These are phyloP conservation scores for Propithecus deckenii DNA, from an alignment of 2,797 vertebrate genomes.

Conservation along the genomic window DNA sequence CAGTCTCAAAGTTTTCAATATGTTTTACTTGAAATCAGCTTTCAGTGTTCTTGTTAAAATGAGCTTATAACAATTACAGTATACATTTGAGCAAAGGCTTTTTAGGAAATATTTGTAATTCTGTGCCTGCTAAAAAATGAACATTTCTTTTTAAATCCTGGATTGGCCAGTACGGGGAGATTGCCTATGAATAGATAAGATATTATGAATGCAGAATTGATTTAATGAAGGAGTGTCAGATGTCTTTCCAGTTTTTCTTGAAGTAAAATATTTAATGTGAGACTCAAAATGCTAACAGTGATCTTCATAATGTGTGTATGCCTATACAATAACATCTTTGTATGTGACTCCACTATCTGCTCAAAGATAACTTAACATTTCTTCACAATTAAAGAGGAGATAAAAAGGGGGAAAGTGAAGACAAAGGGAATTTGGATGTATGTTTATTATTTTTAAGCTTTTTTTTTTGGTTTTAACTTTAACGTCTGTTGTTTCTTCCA, in stretches of 20 bases:
- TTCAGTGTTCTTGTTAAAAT: slow-evolving; percentile 77
- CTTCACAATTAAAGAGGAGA: slow-evolving; percentile 47
- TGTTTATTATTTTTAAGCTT: slow-evolving; percentile 2
- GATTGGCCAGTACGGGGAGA: slow-evolving; percentile 49
- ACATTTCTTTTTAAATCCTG: slow-evolving; percentile 70
- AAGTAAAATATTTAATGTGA: slow-evolving; percentile 78
- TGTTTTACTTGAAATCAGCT: slow-evolving; percentile 78
- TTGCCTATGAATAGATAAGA: slow-evolving; percentile 63
- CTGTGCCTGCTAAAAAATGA: slow-evolving; percentile 67
- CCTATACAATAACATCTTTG: slow-evolving; percentile 61
- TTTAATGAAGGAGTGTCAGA: slow-evolving; percentile 73
- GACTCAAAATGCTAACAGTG: slow-evolving; percentile 56
- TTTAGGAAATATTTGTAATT: slow-evolving; percentile 44
- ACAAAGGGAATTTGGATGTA: neutral
- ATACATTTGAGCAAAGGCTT: slow-evolving; percentile 75
- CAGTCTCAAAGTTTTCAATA: slow-evolving; percentile 65
- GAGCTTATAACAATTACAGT: slow-evolving; percentile 75
- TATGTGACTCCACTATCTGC: slow-evolving; percentile 41
- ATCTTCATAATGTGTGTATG: slow-evolving; percentile 60
- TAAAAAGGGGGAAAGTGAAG: neutral
- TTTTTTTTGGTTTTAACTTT: neutral
- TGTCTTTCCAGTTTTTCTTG: slow-evolving; percentile 76
- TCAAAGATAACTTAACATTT: slow-evolving; percentile 26
- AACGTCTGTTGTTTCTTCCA: neutral
- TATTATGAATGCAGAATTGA: slow-evolving; percentile 73